Evolutionary conservation across 2,113 vertebrate genomes (phyloP), one percentile per base, ranked within the genome.

Genomic region (Percopsis transmontana): DNA sequence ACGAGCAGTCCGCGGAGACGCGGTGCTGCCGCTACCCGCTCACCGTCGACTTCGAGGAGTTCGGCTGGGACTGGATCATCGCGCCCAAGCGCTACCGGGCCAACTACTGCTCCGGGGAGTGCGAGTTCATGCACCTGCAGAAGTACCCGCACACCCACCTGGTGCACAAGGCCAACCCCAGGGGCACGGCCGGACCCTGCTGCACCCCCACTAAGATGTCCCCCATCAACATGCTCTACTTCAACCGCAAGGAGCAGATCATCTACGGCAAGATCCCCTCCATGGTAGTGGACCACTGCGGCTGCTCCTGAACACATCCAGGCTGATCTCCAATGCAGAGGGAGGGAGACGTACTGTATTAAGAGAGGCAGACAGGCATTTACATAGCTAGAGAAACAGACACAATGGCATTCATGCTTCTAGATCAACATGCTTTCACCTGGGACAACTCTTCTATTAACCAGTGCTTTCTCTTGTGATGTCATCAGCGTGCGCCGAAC

Each of bases 81-180:
- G 97, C 96, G 0, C 97, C 97, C 71, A 99, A 98, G 84, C 94
- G 97, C 47, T 98, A 98, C 91, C 98, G 98, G 88, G 97, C 97
- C 90, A 99, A 99, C 93, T 99, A 99, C 89, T 99, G 97, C 89
- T 99, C 97, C 5, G 97, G 97, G 85, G 96, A 99, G 85, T 99
- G 97, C 87, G 97, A 99, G 91, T 98, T 98, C 88, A 98, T 99
- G 96, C 98, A 98, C 88, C 96, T 99, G 96, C 97, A 99, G 91
- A 98, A 99, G 83, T 99, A 98, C 80, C 97, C 97, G 0, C 97
- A 99, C 79, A 99, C 97, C 69, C 97, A 99, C 83, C 88, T 99
- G 90, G 97, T 99, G 84, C 97, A 98, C 68, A 96, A 99, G 58
- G 96, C 97, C 41, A 99, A 97, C 75, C 96, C 97, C 3, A 88